These are phyloP conservation scores for Chaetogeoica ovagalla DNA, from an alignment of 2,888 invertebrate genomes.

Conservation along the genomic window DNA sequence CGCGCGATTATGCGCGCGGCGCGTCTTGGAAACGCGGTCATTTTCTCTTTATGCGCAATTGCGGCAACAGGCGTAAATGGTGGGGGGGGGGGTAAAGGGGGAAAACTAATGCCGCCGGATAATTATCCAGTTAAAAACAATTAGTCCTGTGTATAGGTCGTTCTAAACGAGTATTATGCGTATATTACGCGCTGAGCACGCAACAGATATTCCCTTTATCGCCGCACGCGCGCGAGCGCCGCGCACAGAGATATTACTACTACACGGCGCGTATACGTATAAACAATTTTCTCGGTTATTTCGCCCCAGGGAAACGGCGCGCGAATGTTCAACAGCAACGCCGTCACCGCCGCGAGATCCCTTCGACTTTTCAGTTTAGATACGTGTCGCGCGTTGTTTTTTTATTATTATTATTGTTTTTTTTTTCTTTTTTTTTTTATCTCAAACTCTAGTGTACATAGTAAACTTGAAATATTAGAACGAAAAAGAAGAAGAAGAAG, in stretches of 20 bases:
- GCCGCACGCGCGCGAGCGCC: too few relatives aligned
- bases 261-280: neutral
- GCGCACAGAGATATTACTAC: neutral
- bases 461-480: slow-evolving; percentile 18
- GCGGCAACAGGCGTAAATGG: neutral
- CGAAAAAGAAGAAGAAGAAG: neutral
- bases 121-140: slow-evolving; percentile 49
- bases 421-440: slow-evolving; percentile 6
- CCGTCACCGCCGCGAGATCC: neutral
- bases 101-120: slow-evolving; percentile 39
- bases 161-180: slow-evolving; percentile 39
- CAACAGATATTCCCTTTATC: slow-evolving; percentile 35
- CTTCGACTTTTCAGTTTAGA: slow-evolving; percentile 40
- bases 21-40: slow-evolving; percentile 45
- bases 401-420: neutral
- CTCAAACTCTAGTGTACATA: neutral
- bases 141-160: slow-evolving; percentile 40
- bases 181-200: slow-evolving; percentile 5
- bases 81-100: neutral
- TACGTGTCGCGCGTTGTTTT: neutral
- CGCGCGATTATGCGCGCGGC: slow-evolving; percentile 13
- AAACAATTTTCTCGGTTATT: slow-evolving; percentile 47
- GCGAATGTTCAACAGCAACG: neutral
- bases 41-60: slow-evolving; percentile 8
- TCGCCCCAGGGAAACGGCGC: slow-evolving; percentile 40